Base-by-base conservation (phyloP, 2,888 invertebrate genomes). In the Dryococelus australis region DNA sequence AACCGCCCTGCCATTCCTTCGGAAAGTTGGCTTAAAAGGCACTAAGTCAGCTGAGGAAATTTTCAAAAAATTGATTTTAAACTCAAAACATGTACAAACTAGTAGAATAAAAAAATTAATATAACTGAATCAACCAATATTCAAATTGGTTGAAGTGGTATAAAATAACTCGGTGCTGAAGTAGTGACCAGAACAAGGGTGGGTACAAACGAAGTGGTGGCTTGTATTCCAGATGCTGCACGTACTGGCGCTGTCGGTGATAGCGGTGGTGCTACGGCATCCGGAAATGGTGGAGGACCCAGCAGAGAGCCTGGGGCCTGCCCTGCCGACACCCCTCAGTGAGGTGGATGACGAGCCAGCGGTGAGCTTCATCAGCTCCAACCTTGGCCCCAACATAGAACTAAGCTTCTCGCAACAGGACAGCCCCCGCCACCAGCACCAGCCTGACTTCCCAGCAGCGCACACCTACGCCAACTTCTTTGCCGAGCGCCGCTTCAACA, bases 251-350 rank as follows among this genome's bases (percentile, higher is more conserved):
- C 92, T 97, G 89, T 96, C 96, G 85, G 94, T 96, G 89, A 92
- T 97, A 90, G 96, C 96, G 26, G 94, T 96, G 85, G 94, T 97
- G 86, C 95, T 96, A 91, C 94, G 96, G 85, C 96, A 96, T 91
- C 96, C 96, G 43, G 95, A 95, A 85, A 93, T 96, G 90, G 93
- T 96, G 90, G 94, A 95, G 43, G 92, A 93, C 26, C 86, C 86
- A 84, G 84, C 88, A 27, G 84, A 85, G 85, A 87, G 88, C 86
- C 81, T 88, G 85, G 85, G 86, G 6, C 91, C 93, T 28, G 92
- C 93, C 47, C 92, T 96, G 91, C 96, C 96, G 10, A 96, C 96
- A 0, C 96, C 96, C 0, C 92, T 96, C 85, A 96, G 96, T 90
- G 96, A 96, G 90, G 93, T 96, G 86, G 96, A 96, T 90, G 96